Evolutionary conservation across 2,113 vertebrate genomes (phyloP).

Genomic region (Arizona elegans): DNA sequence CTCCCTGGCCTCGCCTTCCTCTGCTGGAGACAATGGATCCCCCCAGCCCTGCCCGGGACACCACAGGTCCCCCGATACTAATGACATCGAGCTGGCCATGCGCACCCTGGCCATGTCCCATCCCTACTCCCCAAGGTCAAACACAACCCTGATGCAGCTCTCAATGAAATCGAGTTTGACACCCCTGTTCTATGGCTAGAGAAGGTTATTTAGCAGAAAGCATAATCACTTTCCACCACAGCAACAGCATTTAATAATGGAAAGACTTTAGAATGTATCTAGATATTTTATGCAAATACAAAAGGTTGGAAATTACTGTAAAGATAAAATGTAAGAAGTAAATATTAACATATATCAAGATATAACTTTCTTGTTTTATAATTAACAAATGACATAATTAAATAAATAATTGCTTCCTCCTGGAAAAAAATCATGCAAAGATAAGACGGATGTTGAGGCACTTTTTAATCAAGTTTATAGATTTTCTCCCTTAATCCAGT

Average conservation of each 20-base stretch:
- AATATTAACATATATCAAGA: not conserved
- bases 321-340: not conserved
- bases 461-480: not conserved
- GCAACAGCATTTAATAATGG: not conserved
- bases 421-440: not conserved
- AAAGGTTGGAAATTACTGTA: not conserved
- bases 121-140: too few relatives aligned
- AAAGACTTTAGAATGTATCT: not conserved
- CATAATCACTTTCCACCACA: not conserved
- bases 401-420: not conserved
- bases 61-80: too few relatives aligned
- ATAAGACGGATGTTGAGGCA: not conserved
- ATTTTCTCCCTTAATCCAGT: not conserved
- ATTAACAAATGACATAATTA: not conserved
- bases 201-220: not conserved
- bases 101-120: too few relatives aligned
- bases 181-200: not conserved
- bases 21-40: too few relatives aligned
- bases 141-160: too few relatives aligned
- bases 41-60: too few relatives aligned
- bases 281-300: not conserved
- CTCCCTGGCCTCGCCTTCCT: too few relatives aligned
- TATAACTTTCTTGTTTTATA: not conserved
- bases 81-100: too few relatives aligned
- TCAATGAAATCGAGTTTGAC: too few relatives aligned